Conservation (phyloP, 92 coral and sea anemone species). For the Palythoa heliodiscus region DNA sequence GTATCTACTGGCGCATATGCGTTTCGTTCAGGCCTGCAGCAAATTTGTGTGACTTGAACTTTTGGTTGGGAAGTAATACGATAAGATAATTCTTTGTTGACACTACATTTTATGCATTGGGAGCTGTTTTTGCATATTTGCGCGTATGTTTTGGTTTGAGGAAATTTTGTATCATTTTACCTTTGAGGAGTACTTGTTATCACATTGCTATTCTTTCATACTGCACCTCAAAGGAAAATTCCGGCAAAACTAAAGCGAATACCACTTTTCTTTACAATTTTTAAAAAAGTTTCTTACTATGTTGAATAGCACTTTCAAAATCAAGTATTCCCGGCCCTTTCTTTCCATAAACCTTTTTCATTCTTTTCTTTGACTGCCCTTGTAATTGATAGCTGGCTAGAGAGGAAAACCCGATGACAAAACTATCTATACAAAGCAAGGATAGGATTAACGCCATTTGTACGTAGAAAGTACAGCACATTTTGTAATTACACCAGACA, state of each 20-base stretch:
- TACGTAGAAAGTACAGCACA: constrained; percentile 9
- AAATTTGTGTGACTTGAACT: background rate
- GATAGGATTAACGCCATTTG: background rate
- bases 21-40: background rate
- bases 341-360: background rate
- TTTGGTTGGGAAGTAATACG: background rate
- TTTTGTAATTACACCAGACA: constrained; percentile 25
- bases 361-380: background rate
- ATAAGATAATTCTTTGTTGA: background rate
- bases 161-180: background rate
- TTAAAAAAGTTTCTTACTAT: background rate
- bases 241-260: too few species aligned
- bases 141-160: background rate
- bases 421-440: background rate
- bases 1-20: background rate
- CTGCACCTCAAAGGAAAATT: too few species aligned
- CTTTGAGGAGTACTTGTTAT: too few species aligned
- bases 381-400: background rate
- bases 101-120: background rate
- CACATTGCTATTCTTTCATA: too few species aligned
- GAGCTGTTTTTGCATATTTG: background rate
- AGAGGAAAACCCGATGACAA: background rate
- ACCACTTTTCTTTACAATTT: background rate
- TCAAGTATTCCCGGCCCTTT: too few species aligned
- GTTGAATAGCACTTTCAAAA: too few species aligned